A percentile compares a stretch with the other conserved stretches of the same genome.
These are phyloP conservation scores for Callospermophilus lateralis DNA, from an alignment of 2,113 vertebrate species.

Conservation along the genomic window DNA sequence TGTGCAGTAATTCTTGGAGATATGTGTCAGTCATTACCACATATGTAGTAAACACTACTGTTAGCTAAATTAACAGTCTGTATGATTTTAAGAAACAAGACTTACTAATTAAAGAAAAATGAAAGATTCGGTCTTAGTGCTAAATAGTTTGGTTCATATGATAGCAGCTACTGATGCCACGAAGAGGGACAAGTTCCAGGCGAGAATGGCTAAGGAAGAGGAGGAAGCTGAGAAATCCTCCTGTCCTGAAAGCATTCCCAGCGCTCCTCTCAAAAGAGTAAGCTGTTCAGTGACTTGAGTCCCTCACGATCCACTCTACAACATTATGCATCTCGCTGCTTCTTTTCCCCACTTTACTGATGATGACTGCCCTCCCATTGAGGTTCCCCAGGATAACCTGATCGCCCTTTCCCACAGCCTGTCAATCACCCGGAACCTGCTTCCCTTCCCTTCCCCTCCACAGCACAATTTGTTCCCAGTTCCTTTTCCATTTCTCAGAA, in stretches of 20 bases:
- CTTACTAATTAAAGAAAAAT: background rate
- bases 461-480: background rate
- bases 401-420: background rate
- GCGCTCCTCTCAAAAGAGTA: background rate
- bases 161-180: background rate
- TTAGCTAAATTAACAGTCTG: background rate
- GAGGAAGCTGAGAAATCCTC: background rate
- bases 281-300: background rate
- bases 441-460: background rate
- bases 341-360: background rate
- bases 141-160: background rate
- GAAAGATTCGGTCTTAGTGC: background rate
- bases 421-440: background rate
- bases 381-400: background rate
- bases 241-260: background rate
- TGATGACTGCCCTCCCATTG: fast-evolving
- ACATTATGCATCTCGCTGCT: background rate
- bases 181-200: background rate
- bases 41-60: background rate
- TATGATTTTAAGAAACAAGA: background rate
- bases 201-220: background rate
- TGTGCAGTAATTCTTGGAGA: background rate
- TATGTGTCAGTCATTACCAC: background rate
- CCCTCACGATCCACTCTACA: background rate
- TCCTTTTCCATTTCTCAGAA: background rate